Percentiles rank a stretch among this genome's conserved stretches.
phyloP scores from a whole-genome alignment of 2,888 invertebrate species.

The Yponomeuta evonymella region DNA sequence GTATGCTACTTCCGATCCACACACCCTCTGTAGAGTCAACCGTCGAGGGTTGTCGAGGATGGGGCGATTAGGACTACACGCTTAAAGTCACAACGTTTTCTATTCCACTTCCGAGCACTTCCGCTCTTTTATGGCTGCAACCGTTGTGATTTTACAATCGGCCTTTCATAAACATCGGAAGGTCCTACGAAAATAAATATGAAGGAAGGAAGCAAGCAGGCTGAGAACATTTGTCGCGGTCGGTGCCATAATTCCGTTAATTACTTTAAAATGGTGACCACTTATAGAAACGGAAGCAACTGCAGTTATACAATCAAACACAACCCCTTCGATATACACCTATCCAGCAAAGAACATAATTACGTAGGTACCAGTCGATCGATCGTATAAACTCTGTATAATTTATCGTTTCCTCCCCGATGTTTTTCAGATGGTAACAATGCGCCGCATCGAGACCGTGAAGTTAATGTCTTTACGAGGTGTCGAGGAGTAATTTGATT shows the following conservation, averaged over 20 bases:
- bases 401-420: constrained; percentile 70
- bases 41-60: constrained; percentile 66
- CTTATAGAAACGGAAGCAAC: constrained; percentile 19
- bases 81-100: constrained; percentile 59
- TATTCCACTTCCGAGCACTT: constrained; percentile 49
- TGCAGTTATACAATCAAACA: constrained; percentile 23
- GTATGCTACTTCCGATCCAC: constrained; percentile 67
- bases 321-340: constrained; percentile 25
- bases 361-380: constrained; percentile 29
- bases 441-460: constrained; percentile 48
- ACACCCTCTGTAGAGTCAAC: constrained; percentile 39
- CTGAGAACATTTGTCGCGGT: constrained; percentile 15
- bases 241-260: constrained; percentile 9
- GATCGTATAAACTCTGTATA: constrained; percentile 71
- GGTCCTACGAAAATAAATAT: neutral
- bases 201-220: constrained; percentile 20
- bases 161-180: constrained; percentile 15
- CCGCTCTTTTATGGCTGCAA: constrained; percentile 38
- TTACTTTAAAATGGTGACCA: neutral
- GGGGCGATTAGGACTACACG: constrained; percentile 58
- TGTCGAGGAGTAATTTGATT: constrained; percentile 58
- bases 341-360: constrained; percentile 45
- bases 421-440: constrained; percentile 69
- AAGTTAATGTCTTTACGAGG: constrained; percentile 65
- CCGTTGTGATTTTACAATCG: constrained; percentile 17